A percentile compares a stretch with the other conserved stretches of the same genome.
These are phyloP conservation scores for Menura novaehollandiae DNA, from an alignment of 2,113 vertebrate genomes.

Conservation along the genomic window DNA sequence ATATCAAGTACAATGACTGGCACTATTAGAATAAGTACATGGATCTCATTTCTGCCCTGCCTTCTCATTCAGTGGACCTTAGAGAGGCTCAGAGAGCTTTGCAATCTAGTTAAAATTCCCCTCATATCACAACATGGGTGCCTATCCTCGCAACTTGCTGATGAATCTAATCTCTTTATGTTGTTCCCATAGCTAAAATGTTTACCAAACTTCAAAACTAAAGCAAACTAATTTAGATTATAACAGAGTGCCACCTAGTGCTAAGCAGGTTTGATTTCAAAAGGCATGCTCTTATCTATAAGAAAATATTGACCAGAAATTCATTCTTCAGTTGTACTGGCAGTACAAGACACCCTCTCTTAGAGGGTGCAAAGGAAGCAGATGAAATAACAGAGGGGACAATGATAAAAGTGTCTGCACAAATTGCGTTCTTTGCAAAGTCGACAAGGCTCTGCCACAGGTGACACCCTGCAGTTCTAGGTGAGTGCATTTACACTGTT, in stretches of 20 bases:
- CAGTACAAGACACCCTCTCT: background rate
- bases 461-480: fast-evolving
- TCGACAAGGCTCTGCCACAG: background rate
- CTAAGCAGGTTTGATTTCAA: background rate
- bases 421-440: background rate
- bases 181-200: background rate
- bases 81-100: background rate
- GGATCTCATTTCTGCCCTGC: background rate
- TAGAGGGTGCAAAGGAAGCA: background rate
- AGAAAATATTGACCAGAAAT: background rate
- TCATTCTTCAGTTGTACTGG: background rate
- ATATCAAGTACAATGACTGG: background rate
- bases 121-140: background rate
- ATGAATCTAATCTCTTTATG: background rate
- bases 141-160: background rate
- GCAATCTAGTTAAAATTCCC: background rate
- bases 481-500: background rate
- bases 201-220: background rate
- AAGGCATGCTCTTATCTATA: background rate
- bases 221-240: conserved; percentile 43
- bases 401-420: background rate
- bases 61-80: background rate
- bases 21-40: background rate
- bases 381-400: background rate
- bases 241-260: conserved; percentile 68